Percentiles rank a stretch among this genome's conserved stretches.
Conservation (phyloP, 2,888 invertebrate species). For the Spialia ferax region DNA sequence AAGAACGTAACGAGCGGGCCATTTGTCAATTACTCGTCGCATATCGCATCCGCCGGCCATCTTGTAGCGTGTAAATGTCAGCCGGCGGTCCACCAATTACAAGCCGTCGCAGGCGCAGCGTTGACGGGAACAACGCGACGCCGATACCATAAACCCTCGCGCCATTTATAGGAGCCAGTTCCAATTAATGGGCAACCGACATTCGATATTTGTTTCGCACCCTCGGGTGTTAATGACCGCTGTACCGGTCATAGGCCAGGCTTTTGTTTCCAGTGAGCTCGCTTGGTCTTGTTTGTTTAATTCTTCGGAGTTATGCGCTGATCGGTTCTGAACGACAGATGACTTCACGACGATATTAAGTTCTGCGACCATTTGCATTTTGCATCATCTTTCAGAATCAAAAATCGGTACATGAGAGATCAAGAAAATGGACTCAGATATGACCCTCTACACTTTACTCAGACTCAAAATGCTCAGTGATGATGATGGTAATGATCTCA, state of each 20-base stretch:
- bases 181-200: conserved; percentile 78
- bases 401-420: neutral
- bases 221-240: conserved; percentile 39
- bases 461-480: too few species aligned
- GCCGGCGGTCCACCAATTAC: conserved; percentile 82
- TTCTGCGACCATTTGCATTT: neutral
- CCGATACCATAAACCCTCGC: conserved; percentile 81
- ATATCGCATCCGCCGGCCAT: conserved; percentile 79
- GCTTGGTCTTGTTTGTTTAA: conserved; percentile 3
- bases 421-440: too few species aligned
- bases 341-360: neutral
- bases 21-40: conserved; percentile 83
- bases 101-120: conserved; percentile 74
- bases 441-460: too few species aligned
- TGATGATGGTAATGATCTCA: too few species aligned
- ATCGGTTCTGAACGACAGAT: neutral
- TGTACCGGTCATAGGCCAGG: conserved; percentile 36
- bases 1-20: conserved; percentile 55
- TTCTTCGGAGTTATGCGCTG: neutral
- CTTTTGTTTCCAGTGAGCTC: conserved; percentile 18
- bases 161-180: conserved; percentile 82
- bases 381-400: neutral
- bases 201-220: conserved; percentile 63
- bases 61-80: conserved; percentile 84
- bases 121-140: conserved; percentile 78